Conservation (phyloP, 1,140 invertebrate species). For the Calephelis virginiensis region DNA sequence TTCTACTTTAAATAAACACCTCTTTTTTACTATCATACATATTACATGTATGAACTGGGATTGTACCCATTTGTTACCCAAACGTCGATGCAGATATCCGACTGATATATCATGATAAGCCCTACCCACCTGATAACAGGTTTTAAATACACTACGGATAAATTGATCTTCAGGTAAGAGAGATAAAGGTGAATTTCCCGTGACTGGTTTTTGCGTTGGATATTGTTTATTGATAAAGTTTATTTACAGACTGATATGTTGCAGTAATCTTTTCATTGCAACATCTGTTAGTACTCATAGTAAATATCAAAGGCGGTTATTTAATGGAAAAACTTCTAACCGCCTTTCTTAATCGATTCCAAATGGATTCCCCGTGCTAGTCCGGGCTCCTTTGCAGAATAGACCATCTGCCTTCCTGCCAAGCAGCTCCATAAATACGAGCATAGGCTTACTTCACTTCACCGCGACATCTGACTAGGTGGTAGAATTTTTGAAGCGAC, state of each 20-base stretch:
- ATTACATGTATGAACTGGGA: not conserved
- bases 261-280: conserved; percentile 5
- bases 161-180: not conserved
- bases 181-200: not conserved
- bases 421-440: no score
- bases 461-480: no score
- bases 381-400: no score
- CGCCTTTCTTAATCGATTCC: no score
- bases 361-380: no score
- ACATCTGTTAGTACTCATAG: conserved; percentile 4
- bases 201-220: not conserved
- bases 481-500: no score
- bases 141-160: not conserved
- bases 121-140: conserved; percentile 10
- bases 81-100: conserved; percentile 10
- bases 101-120: conserved; percentile 15
- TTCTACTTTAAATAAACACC: no score
- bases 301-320: no score
- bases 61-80: not conserved
- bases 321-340: no score
- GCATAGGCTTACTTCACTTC: no score
- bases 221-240: conserved; percentile 14
- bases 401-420: no score
- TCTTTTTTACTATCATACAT: not conserved
- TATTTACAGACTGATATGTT: conserved; percentile 5